Percentiles rank a stretch among this genome's conserved stretches.
phyloP scores from a whole-genome alignment of 2,888 invertebrate genomes.

The Alsophila aescularia region DNA sequence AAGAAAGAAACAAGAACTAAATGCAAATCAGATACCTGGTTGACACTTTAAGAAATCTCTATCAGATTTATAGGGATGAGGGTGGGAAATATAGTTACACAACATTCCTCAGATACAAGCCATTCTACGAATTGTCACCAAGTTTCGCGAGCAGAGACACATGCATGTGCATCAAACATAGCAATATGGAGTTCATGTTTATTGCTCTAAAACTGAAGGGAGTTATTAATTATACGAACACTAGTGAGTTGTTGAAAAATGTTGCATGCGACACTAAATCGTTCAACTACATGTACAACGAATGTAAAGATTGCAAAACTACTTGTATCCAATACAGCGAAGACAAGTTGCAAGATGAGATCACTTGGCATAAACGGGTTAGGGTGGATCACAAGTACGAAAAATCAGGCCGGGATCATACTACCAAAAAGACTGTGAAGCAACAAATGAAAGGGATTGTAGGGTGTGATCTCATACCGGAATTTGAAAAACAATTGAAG shows the following conservation, averaged over 20 bases:
- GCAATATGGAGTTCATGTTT: background rate
- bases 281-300: background rate
- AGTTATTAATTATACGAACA: background rate
- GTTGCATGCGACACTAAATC: background rate
- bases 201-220: background rate
- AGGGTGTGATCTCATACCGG: background rate
- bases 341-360: background rate
- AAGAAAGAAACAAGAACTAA: background rate
- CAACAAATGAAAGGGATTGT: slow-evolving; percentile 9
- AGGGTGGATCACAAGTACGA: slow-evolving; percentile 3
- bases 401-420: slow-evolving; percentile 4
- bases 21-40: background rate
- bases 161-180: background rate
- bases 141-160: background rate
- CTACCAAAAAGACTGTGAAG: slow-evolving; percentile 11
- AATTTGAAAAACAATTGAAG: slow-evolving; percentile 3
- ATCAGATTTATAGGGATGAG: background rate
- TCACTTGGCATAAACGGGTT: background rate
- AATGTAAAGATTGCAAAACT: background rate
- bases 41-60: background rate
- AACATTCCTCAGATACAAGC: background rate
- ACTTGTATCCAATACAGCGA: background rate
- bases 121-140: background rate
- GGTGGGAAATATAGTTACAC: background rate
- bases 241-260: background rate